Evolutionary conservation across 1,140 invertebrate species (phyloP).

Genomic region (Leptopilina clavipes): DNA sequence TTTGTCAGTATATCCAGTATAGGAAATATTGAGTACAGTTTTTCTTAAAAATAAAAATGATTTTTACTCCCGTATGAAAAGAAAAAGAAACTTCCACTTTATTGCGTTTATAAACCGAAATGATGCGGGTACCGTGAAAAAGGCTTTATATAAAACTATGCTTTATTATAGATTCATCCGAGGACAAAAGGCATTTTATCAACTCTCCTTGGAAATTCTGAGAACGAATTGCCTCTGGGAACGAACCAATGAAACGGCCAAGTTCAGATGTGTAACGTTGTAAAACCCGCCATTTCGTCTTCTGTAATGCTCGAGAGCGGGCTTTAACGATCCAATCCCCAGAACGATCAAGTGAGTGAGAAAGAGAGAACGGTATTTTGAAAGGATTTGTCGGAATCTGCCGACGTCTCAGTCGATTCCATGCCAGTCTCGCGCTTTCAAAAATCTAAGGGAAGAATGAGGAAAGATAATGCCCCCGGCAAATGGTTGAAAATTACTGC

Average conservation of each 20-base stretch:
- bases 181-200: conserved; percentile 9
- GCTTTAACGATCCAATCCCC: conserved; percentile 42
- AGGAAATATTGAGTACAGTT: too few relatives aligned
- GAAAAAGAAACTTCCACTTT: background rate
- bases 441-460: conserved; percentile 20
- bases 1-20: too few relatives aligned
- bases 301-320: conserved; percentile 34
- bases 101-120: background rate
- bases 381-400: conserved; percentile 28
- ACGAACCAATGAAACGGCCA: conserved; percentile 29
- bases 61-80: background rate
- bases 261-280: conserved; percentile 34
- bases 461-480: background rate
- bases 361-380: background rate
- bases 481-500: background rate
- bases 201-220: conserved; percentile 18
- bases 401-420: conserved; percentile 6
- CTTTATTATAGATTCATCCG: background rate
- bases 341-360: conserved; percentile 21
- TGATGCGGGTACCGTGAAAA: conserved; percentile 6
- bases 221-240: conserved; percentile 26
- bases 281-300: conserved; percentile 42
- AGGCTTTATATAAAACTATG: background rate
- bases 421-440: conserved; percentile 1
- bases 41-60: too few relatives aligned